phyloP scores from a whole-genome alignment of 2,888 invertebrate species.

The Dilophus febrilis region DNA sequence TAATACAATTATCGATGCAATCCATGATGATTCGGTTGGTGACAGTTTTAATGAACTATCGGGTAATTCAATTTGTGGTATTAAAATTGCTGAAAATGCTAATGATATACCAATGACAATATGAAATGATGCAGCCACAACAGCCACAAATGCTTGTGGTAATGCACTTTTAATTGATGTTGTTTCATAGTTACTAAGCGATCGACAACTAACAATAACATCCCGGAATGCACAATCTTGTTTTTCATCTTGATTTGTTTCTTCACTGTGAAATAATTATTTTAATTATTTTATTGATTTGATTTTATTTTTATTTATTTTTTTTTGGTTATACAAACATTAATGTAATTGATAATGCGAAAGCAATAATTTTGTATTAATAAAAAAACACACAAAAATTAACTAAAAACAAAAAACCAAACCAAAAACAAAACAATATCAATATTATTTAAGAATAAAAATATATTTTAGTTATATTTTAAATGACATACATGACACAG shows the following conservation, averaged over 20 bases:
- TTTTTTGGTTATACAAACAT: no score
- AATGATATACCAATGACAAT: constrained; percentile 40
- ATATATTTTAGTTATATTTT: no score
- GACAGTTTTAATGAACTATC: constrained; percentile 16
- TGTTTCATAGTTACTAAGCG: constrained; percentile 29
- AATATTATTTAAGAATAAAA: no score
- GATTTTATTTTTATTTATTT: no score
- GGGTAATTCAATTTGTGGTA: constrained; percentile 27
- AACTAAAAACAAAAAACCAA: no score
- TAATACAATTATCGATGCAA: constrained; percentile 40
- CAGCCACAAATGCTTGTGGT: constrained; percentile 34
- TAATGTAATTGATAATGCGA: no score
- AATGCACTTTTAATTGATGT: constrained; percentile 26
- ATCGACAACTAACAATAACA: constrained; percentile 30
- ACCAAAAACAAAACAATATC: no score
- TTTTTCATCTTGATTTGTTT: constrained; percentile 17
- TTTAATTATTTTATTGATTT: no score
- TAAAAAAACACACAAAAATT: no score
- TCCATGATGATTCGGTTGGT: constrained; percentile 33
- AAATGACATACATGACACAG: no score
- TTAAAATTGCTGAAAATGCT: constrained; percentile 38
- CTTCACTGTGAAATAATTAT: not conserved
- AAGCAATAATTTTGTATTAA: no score
- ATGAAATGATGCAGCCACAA: constrained; percentile 37
- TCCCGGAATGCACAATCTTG: constrained; percentile 29